Base-by-base conservation (phyloP, 35 echinoderm and acorn worm species). In the Acanthaster planci region DNA sequence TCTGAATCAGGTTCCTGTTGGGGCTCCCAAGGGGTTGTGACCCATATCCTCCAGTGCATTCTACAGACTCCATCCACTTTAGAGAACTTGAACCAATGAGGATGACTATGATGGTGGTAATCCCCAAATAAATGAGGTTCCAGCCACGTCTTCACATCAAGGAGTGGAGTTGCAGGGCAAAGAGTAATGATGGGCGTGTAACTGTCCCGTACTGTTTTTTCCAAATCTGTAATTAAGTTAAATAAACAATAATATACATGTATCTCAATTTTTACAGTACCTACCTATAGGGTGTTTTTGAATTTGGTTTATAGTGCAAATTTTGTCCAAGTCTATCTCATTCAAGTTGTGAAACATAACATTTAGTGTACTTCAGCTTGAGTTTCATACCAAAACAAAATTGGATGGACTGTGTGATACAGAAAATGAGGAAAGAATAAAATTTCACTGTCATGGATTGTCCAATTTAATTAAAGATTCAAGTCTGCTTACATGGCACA, bases 1-100 rank as follows among this genome's bases (percentile, higher is more conserved):
- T 58, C 27, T 26, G 55, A 58, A 26, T 58, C 55, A 3, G 15
- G 18, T 26, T 58, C 55, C 27, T 17, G 55, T 58, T 58, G 55
- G 18, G 55, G 55, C 55, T 58, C 55, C 55, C 55, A 58, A 58
- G 55, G 55, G 18, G 55, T 21, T 58, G 55, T 21, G 55, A 26
- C 55, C 55, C 55, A 58, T 26, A 58, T 58, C 18, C 55, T 17
- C 55, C 55, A 58, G 55, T 58, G 55, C 55, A 58, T 58, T 58
- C 55, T 58, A 58, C 55, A 14, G 18, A 26, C 27, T 3, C 55
- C 55, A 26, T 58, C 55, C 18, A 58, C 27, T 26, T 21, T 58
- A 21, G 18, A 26, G 55, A 58, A 58, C 18, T 26, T 17, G 27
- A 58, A 58, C 55, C 55, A 58, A 58, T 58, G 55, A 58, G 55